Base-by-base conservation (phyloP, 2,797 vertebrate genomes). In the Argentina silus region DNA sequence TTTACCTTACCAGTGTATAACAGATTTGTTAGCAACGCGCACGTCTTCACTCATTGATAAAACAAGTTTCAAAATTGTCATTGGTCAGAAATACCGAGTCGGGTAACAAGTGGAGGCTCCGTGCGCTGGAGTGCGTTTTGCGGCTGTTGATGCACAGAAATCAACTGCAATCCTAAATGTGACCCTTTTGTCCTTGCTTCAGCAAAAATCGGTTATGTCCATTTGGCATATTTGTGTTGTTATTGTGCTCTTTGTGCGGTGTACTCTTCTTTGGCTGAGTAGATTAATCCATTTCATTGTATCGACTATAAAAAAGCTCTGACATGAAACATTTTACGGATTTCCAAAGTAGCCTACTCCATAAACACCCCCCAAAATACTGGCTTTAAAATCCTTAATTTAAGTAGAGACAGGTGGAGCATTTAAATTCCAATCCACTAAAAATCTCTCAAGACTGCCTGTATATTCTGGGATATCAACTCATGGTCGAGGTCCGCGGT, bases 231-330 rank as follows among this genome's bases (percentile, higher is more conserved):
- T 61, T 21, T 51, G 14, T 43, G 42, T 56, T 60, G 19, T 62
- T 60, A 64, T 67, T 61, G n/a, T 69, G 45, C 55, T 78, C 12
- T 27, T 36, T 42, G 59, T 36, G 15, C 15, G 1, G 23, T 15
- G 59, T 27, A 61, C 11, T 14, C 59, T 66, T 14, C 59, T 66
- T 50, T 43, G 63, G 64, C 70, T 15, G 48, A 72, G 72, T 69
- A 73, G 23, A 65, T 70, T 74, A 56, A 84, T 84, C 82, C 84
- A 86, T 74, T 53, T 65, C 14, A 67, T 67, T 17, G 3, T 3
- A 67, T 36, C 48, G 47, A 53, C 47, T 50, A 67, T 10, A 1
- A 45, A 17, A 44, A 43, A 36, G 15, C 61, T 44, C 5, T 63
- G 19, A 48, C 65, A 67, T 7, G 9, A 42, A 19, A 50, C 14